Percentiles rank a stretch among this genome's conserved stretches.
phyloP scores from a whole-genome alignment of 2,888 invertebrate species.

The Cataglyphis cursor region DNA sequence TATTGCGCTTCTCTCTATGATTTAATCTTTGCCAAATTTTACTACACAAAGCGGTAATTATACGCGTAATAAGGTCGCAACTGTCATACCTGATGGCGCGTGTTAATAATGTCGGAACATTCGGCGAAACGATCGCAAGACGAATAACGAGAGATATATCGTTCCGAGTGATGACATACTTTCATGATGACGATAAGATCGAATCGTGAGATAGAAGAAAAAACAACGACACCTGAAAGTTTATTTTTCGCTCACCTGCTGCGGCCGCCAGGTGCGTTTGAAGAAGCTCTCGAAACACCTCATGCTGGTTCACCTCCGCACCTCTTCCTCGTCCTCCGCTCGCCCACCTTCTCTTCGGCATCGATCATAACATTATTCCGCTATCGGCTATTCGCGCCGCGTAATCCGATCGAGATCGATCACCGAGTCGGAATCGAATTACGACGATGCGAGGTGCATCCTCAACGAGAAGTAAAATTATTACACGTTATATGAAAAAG shows the following conservation, averaged over 20 bases:
- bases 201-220: neutral
- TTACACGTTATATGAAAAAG: neutral
- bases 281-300: slow-evolving; percentile 84
- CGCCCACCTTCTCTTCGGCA: neutral
- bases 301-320: slow-evolving; percentile 71
- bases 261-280: slow-evolving; percentile 84
- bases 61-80: neutral
- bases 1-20: too few relatives aligned
- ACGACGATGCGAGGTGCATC: neutral
- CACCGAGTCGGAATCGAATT: neutral
- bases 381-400: neutral
- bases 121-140: neutral
- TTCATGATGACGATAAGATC: neutral
- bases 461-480: slow-evolving; percentile 25
- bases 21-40: neutral
- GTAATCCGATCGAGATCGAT: slow-evolving; percentile 38
- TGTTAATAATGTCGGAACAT: neutral
- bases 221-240: neutral
- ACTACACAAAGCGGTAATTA: neutral
- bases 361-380: slow-evolving; percentile 48
- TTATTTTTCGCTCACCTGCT: slow-evolving; percentile 74
- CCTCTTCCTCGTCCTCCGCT: slow-evolving; percentile 53
- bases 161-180: neutral
- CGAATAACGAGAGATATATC: neutral
- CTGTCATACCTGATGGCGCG: neutral